A percentile compares a stretch with the other conserved stretches of the same genome.
phyloP scores from a whole-genome alignment of 2,888 invertebrate species.

The Tethea ocularis region DNA sequence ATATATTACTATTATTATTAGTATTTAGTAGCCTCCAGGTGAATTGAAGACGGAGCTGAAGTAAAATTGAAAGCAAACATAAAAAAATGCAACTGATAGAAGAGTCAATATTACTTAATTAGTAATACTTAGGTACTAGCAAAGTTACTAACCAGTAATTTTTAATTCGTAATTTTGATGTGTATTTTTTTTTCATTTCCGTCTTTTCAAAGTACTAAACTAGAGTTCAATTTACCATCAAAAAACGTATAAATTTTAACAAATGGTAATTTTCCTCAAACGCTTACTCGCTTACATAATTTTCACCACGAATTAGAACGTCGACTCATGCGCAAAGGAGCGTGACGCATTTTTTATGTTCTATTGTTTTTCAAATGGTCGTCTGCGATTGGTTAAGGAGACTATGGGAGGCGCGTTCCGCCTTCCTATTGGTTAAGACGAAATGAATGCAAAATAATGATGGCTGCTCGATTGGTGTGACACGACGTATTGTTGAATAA shows the following conservation, averaged over 20 bases:
- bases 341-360: conserved; percentile 80
- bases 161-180: too few relatives aligned
- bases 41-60: too few relatives aligned
- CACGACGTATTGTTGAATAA: conserved; percentile 75
- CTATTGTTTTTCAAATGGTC: conserved; percentile 81
- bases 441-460: conserved; percentile 77
- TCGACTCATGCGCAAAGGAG: conserved; percentile 64
- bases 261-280: background rate
- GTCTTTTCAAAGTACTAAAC: background rate
- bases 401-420: conserved; percentile 64
- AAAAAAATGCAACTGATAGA: too few relatives aligned
- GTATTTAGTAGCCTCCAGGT: too few relatives aligned
- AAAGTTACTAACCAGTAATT: too few relatives aligned
- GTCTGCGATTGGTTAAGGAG: conserved; percentile 59
- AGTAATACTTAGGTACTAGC: too few relatives aligned
- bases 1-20: too few relatives aligned
- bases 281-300: background rate
- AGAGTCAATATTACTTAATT: too few relatives aligned
- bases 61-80: too few relatives aligned
- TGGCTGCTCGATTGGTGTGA: conserved; percentile 73
- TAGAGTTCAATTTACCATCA: background rate
- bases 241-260: background rate
- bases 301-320: conserved; percentile 59
- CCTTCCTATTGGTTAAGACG: conserved; percentile 60
- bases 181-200: too few relatives aligned